phyloP scores from a whole-genome alignment of 2,113 vertebrate species.

The Grantiella picta region DNA sequence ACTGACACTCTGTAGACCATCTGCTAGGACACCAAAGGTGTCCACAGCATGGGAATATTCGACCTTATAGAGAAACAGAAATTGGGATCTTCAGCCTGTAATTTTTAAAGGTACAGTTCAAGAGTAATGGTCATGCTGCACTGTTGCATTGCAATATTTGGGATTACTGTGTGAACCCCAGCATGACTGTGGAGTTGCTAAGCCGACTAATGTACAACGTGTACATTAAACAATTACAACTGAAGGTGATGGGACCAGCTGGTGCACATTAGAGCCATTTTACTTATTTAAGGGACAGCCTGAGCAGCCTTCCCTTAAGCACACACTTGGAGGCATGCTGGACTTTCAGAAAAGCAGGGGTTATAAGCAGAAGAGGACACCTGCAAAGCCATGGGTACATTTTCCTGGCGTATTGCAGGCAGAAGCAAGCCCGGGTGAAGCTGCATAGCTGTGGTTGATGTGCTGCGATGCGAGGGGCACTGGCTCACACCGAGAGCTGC shows the following conservation, averaged over 20 bases:
- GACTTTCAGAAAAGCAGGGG: not conserved
- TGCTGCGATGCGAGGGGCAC: not conserved
- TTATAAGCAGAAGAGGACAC: not conserved
- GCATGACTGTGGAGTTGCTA: rapidly evolving
- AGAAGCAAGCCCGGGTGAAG: not conserved
- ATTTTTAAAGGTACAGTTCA: not conserved
- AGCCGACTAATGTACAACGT: rapidly evolving
- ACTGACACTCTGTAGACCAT: too few species aligned
- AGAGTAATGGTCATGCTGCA: not conserved
- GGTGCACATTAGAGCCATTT: not conserved
- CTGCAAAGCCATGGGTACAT: rapidly evolving
- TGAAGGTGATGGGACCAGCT: not conserved
- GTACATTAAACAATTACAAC: not conserved
- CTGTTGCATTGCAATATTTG: not conserved
- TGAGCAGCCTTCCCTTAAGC: not conserved
- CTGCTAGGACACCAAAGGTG: not conserved
- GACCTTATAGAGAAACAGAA: not conserved
- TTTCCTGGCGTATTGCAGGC: not conserved
- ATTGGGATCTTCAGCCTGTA: not conserved
- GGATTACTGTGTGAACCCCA: not conserved
- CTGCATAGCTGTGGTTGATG: rapidly evolving
- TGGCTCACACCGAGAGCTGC: not conserved
- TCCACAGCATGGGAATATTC: not conserved
- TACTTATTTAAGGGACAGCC: not conserved
- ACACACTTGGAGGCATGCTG: not conserved